A percentile compares a stretch with the other conserved stretches of the same genome.
These are phyloP conservation scores for Gasterosteus nipponicus DNA, from an alignment of 2,113 vertebrate genomes.

Conservation along the genomic window DNA sequence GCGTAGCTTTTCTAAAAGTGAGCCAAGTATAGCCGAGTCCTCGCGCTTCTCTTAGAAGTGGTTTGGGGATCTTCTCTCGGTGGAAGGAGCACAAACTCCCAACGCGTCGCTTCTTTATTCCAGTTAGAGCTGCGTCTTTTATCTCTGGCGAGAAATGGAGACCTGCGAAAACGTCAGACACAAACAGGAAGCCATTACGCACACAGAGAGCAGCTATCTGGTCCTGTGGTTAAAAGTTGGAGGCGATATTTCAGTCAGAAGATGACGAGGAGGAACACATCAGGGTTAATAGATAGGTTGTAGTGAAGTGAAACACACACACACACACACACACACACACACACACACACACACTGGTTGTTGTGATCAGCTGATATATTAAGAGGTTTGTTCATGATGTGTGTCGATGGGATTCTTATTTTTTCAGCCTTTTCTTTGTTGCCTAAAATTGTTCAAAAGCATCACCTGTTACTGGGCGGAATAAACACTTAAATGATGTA, in stretches of 20 bases:
- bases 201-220: conserved; percentile 11
- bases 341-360: conserved; percentile 11
- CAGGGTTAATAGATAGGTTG: neutral
- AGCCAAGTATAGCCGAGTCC: conserved; percentile 48
- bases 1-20: conserved; percentile 57
- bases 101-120: conserved; percentile 12
- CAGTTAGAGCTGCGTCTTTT: conserved; percentile 29
- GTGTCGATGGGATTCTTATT: neutral
- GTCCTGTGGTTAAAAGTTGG: conserved; percentile 29
- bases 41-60: conserved; percentile 60
- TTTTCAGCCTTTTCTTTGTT: neutral
- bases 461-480: conserved; percentile 3
- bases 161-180: conserved; percentile 15
- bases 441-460: neutral
- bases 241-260: neutral
- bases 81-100: conserved; percentile 42
- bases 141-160: conserved; percentile 35
- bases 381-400: neutral
- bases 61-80: conserved; percentile 48
- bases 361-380: neutral
- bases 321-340: too few species aligned
- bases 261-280: neutral
- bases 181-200: conserved; percentile 49
- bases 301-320: conserved; percentile 44
- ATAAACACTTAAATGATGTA: neutral